Conservation (phyloP, 2,797 vertebrate genomes). For the Gymnothorax javanicus region DNA sequence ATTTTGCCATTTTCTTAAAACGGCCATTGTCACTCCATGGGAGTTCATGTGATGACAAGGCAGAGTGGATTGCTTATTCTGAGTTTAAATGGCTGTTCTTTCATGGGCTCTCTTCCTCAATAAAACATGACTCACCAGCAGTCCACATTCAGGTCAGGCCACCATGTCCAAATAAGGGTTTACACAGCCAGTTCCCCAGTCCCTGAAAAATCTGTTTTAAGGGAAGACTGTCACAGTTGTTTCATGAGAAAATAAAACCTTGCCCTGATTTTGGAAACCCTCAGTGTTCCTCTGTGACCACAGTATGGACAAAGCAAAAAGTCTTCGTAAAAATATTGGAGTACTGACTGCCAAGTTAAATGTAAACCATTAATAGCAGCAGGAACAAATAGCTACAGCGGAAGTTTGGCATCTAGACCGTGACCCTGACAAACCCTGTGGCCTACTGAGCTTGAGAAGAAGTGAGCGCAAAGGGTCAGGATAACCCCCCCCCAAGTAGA, state of each 20-base stretch:
- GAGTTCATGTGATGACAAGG: background rate
- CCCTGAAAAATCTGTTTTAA: background rate
- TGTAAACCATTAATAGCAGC: too few relatives aligned
- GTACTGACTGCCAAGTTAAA: too few relatives aligned
- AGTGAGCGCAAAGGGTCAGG: too few relatives aligned
- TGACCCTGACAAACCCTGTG: too few relatives aligned
- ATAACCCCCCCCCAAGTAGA: too few relatives aligned
- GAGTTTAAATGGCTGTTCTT: background rate
- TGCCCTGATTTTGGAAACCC: background rate
- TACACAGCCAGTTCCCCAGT: background rate
- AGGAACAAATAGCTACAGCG: too few relatives aligned
- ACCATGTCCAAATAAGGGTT: background rate
- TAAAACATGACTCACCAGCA: background rate
- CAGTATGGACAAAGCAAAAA: background rate
- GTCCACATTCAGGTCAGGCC: background rate
- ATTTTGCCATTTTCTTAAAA: background rate
- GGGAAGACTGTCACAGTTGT: background rate
- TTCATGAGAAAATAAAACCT: background rate
- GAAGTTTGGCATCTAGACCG: too few relatives aligned
- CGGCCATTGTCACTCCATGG: background rate
- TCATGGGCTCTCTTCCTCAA: background rate
- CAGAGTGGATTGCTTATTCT: background rate
- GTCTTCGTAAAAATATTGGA: background rate
- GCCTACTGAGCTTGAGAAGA: too few relatives aligned
- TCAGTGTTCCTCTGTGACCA: background rate